phyloP scores from a whole-genome alignment of 1,140 invertebrate species.

The Spodoptera litura region DNA sequence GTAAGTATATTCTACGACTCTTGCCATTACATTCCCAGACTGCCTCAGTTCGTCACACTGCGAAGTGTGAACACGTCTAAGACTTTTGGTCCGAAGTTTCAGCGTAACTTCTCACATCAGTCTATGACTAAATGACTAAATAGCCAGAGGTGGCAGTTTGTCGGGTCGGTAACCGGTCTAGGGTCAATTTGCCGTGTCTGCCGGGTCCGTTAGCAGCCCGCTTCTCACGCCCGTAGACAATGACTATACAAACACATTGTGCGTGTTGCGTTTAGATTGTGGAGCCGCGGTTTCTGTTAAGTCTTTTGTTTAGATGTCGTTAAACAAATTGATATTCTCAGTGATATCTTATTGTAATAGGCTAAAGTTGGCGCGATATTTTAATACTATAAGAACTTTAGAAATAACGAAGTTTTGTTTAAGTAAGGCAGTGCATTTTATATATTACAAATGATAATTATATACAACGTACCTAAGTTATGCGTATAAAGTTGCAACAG shows the following conservation, averaged over 20 bases:
- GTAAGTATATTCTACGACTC: too few species aligned
- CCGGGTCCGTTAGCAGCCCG: constrained; percentile 46
- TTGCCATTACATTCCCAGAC: too few species aligned
- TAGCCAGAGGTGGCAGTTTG: constrained; percentile 32
- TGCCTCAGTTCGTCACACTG: too few species aligned
- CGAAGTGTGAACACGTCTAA: neutral
- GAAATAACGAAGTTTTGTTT: too few species aligned
- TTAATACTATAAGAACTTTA: too few species aligned
- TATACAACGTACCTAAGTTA: neutral
- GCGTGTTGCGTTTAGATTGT: constrained; percentile 23
- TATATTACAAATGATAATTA: neutral
- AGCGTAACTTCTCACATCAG: constrained; percentile 1
- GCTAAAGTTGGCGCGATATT: too few species aligned
- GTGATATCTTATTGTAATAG: neutral
- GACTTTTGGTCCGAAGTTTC: constrained; percentile 2
- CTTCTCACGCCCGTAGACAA: constrained; percentile 47
- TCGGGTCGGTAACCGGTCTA: constrained; percentile 45
- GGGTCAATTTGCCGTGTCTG: constrained; percentile 45
- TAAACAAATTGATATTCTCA: constrained; percentile 28
- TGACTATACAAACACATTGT: constrained; percentile 34
- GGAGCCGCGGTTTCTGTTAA: constrained; percentile 22
- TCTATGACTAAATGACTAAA: constrained; percentile 15
- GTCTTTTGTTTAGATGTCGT: constrained; percentile 23
- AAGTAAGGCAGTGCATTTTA: neutral
- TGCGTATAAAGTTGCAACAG: neutral